Evolutionary conservation across 1,140 invertebrate species (phyloP).

Genomic region (Caenorhabditis briggsae): DNA sequence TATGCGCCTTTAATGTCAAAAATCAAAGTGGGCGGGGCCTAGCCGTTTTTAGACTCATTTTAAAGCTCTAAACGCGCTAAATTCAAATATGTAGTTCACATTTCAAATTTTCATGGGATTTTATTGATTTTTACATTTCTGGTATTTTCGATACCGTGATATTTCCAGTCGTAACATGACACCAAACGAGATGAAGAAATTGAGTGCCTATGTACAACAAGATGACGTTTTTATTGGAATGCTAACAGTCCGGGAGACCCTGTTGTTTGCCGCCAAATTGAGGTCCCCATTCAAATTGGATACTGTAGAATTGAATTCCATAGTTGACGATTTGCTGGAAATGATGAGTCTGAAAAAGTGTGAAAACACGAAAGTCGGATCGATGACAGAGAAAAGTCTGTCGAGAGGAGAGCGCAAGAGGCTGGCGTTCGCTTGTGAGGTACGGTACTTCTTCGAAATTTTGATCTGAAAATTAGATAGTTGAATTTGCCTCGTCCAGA

Average conservation of each 20-base stretch:
- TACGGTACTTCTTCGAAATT: neutral
- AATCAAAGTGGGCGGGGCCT: too few relatives aligned
- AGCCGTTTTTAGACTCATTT: too few relatives aligned
- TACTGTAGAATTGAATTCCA: constrained; percentile 18
- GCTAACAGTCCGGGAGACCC: constrained; percentile 80
- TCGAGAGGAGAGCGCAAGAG: constrained; percentile 79
- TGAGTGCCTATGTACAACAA: constrained; percentile 81
- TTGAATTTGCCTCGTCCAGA: too few relatives aligned
- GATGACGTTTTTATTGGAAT: constrained; percentile 81
- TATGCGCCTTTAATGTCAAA: too few relatives aligned
- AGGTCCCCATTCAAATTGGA: neutral
- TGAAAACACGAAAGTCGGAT: constrained; percentile 86
- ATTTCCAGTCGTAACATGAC: constrained; percentile 43
- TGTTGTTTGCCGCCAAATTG: constrained; percentile 70
- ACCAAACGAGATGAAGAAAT: constrained; percentile 60
- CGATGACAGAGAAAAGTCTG: constrained; percentile 83
- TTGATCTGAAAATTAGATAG: neutral
- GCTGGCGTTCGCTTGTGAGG: constrained; percentile 79
- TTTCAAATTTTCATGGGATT: too few relatives aligned
- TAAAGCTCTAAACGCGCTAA: too few relatives aligned
- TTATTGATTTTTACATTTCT: neutral
- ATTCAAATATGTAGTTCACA: too few relatives aligned
- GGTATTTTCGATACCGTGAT: neutral
- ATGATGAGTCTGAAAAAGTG: constrained; percentile 83
- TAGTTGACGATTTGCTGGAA: constrained; percentile 82